Evolutionary conservation across 2,113 vertebrate genomes (phyloP).

Genomic region (Toxostoma redivivum): DNA sequence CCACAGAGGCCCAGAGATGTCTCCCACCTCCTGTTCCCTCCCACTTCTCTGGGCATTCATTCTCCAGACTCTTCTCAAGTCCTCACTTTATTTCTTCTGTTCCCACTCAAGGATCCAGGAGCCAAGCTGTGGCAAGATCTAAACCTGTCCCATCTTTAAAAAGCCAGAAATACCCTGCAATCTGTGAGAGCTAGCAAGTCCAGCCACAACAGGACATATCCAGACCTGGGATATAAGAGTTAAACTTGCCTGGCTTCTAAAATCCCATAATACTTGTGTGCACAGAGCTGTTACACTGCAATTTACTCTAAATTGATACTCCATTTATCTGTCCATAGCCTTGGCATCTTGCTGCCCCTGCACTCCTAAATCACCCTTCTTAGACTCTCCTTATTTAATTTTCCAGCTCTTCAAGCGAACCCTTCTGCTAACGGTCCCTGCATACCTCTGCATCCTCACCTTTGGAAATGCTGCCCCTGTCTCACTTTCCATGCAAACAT

Average conservation of each 20-base stretch:
- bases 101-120: neutral
- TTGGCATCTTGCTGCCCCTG: neutral
- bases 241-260: neutral
- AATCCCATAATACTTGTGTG: neutral
- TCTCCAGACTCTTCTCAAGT: neutral
- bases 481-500: neutral
- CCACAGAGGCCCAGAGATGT: rapidly evolving
- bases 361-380: neutral
- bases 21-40: neutral
- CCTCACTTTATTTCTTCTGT: neutral
- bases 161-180: neutral
- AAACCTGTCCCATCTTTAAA: neutral
- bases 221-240: neutral
- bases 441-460: neutral
- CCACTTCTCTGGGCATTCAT: neutral
- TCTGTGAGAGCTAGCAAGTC: neutral
- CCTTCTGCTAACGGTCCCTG: neutral
- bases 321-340: constrained; percentile 1
- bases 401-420: neutral
- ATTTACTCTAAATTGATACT: constrained; percentile 14
- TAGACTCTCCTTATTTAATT: neutral
- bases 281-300: constrained; percentile 11
- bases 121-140: neutral
- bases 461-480: neutral
- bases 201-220: neutral